These are phyloP conservation scores for Ornithorhynchus anatinus DNA, from an alignment of 2,113 vertebrate genomes.

Conservation along the genomic window DNA sequence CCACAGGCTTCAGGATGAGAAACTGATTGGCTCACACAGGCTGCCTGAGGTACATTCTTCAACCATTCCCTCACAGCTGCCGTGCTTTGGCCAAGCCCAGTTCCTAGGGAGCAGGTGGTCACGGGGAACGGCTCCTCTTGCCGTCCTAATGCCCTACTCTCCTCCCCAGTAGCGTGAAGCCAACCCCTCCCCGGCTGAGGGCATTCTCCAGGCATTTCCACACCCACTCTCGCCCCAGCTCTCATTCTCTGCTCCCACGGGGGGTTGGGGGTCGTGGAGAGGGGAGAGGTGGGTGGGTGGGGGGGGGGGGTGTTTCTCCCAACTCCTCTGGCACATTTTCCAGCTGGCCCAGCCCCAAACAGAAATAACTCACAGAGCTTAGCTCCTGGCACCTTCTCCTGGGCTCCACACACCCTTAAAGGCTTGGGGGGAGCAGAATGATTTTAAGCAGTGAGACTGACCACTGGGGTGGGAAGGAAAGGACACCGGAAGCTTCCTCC, in stretches of 20 bases:
- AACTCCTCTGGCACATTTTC: background rate
- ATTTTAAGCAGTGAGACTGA: background rate
- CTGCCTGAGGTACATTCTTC: constrained; percentile 7
- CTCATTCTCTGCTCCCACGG: too few species aligned
- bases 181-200: too few species aligned
- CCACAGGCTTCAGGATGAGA: background rate
- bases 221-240: too few species aligned
- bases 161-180: background rate
- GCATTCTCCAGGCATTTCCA: too few species aligned
- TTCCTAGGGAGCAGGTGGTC: background rate
- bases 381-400: background rate
- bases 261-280: too few species aligned
- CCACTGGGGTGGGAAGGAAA: background rate
- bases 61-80: constrained; percentile 24
- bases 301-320: too few species aligned
- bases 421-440: background rate
- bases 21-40: too few species aligned
- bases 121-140: background rate
- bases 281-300: too few species aligned
- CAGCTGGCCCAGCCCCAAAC: constrained; percentile 1
- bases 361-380: constrained; percentile 27
- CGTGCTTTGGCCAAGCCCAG: background rate
- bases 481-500: background rate
- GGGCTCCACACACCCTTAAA: background rate
- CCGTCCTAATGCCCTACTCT: background rate